phyloP scores from a whole-genome alignment of 2,113 vertebrate species.

The Mustelus asterias region DNA sequence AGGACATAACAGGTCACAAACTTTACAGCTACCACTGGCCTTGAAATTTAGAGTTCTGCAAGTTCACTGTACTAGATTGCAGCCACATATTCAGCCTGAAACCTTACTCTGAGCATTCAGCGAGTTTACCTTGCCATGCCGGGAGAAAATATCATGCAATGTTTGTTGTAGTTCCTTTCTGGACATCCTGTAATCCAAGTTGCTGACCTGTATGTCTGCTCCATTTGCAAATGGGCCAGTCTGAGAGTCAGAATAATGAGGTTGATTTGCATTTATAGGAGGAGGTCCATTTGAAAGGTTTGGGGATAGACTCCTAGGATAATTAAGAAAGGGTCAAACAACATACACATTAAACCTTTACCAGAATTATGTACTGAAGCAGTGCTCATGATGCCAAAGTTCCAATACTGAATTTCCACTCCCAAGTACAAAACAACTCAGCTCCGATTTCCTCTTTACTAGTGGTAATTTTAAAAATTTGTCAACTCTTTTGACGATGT shows the following conservation, averaged over 20 bases:
- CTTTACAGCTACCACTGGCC: neutral
- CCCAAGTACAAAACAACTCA: neutral
- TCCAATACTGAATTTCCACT: neutral
- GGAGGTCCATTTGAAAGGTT: constrained; percentile 79
- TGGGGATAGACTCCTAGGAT: constrained; percentile 73
- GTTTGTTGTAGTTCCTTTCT: constrained; percentile 87
- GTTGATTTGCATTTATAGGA: constrained; percentile 59
- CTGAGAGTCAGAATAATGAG: constrained; percentile 50
- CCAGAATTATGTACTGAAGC: neutral
- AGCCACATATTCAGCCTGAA: neutral
- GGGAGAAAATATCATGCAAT: constrained; percentile 73
- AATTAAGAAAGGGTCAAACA: neutral
- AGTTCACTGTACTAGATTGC: neutral
- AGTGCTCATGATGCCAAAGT: neutral
- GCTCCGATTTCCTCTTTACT: neutral
- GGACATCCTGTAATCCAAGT: constrained; percentile 88
- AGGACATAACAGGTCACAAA: neutral
- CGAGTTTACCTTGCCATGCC: constrained; percentile 74
- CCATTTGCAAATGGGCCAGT: constrained; percentile 80
- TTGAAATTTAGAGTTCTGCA: neutral
- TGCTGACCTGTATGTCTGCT: constrained; percentile 81
- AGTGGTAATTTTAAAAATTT: neutral
- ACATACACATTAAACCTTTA: neutral
- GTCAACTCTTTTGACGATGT: neutral
- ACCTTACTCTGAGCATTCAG: neutral